Percentiles rank a stretch among this genome's conserved stretches.
phyloP scores from a whole-genome alignment of 2,113 vertebrate genomes.

The Megatriorchis doriae region DNA sequence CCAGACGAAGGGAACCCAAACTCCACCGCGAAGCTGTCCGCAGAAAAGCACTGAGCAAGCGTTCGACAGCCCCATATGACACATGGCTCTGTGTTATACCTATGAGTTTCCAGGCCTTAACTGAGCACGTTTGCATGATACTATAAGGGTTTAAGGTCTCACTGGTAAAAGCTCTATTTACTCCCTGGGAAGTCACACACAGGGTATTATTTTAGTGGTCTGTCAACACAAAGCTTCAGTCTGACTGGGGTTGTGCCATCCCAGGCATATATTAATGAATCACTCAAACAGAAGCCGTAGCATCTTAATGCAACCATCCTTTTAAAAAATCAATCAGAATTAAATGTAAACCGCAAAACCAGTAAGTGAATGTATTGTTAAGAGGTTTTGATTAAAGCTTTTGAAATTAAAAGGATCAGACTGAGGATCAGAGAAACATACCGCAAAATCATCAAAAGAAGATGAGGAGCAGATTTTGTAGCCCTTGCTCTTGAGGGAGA shows the following conservation, averaged over 20 bases:
- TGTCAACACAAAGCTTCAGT: slow-evolving; percentile 45
- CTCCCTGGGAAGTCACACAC: slow-evolving; percentile 1
- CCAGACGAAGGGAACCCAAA: not conserved
- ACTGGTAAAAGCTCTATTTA: slow-evolving; percentile 1
- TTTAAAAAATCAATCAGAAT: slow-evolving; percentile 54
- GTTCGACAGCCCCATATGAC: not conserved
- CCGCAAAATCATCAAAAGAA: slow-evolving; percentile 59
- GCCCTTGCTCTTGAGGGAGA: slow-evolving; percentile 41
- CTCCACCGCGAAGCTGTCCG: not conserved
- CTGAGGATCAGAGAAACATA: slow-evolving; percentile 37
- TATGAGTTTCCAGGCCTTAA: not conserved
- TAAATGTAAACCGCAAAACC: slow-evolving; percentile 31
- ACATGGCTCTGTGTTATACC: not conserved
- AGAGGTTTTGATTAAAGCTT: slow-evolving; percentile 61
- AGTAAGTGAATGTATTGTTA: slow-evolving; percentile 33
- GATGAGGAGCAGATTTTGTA: slow-evolving; percentile 61
- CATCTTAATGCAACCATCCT: slow-evolving; percentile 31
- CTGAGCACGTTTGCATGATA: not conserved
- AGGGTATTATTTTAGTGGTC: slow-evolving; percentile 60
- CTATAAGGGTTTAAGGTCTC: not conserved
- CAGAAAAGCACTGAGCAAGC: not conserved
- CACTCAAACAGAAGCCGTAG: slow-evolving; percentile 26
- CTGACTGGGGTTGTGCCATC: slow-evolving; percentile 49
- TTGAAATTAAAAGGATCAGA: slow-evolving; percentile 59
- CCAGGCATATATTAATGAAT: slow-evolving; percentile 50